Evolutionary conservation across 2,797 vertebrate genomes (phyloP).

Genomic region (Acridotheres tristis): DNA sequence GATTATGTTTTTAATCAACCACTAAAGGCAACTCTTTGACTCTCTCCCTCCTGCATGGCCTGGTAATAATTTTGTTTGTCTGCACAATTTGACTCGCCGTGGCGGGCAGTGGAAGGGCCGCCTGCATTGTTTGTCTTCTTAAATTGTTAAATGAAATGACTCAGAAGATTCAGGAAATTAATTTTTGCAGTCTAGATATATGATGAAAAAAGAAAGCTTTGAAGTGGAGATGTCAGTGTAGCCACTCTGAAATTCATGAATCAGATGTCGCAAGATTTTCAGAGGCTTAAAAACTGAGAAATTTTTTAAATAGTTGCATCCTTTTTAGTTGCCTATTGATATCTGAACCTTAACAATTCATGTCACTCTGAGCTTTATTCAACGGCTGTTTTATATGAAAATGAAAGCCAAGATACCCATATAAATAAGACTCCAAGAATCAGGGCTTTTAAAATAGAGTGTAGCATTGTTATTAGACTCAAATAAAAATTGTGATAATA

Average conservation of each 20-base stretch:
- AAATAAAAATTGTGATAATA: not conserved
- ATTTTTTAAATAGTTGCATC: not conserved
- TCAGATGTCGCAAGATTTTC: not conserved
- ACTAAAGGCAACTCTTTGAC: conserved; percentile 3
- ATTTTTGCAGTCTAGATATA: conserved; percentile 42
- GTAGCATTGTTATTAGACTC: not conserved
- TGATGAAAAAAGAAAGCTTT: conserved; percentile 9
- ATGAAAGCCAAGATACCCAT: not conserved
- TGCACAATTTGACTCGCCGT: not conserved
- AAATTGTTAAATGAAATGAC: conserved; percentile 56
- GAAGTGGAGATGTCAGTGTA: conserved; percentile 28
- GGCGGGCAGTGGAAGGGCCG: not conserved
- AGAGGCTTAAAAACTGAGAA: not conserved
- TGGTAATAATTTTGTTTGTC: conserved; percentile 54
- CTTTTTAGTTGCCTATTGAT: conserved; percentile 41
- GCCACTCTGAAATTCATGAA: conserved; percentile 29
- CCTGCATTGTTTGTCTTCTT: conserved; percentile 38
- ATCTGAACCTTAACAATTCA: conserved; percentile 40
- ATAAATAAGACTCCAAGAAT: conserved; percentile 13
- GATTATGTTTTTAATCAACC: conserved; percentile 13
- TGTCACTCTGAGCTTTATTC: conserved; percentile 28
- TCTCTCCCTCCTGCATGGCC: conserved; percentile 20
- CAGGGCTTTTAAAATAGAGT: conserved; percentile 20
- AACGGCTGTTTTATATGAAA: not conserved
- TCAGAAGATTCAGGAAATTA: conserved; percentile 66